Evolutionary conservation across 2,113 vertebrate genomes (phyloP), one percentile per base, ranked within the genome.

Genomic region (Barbus barbus): DNA sequence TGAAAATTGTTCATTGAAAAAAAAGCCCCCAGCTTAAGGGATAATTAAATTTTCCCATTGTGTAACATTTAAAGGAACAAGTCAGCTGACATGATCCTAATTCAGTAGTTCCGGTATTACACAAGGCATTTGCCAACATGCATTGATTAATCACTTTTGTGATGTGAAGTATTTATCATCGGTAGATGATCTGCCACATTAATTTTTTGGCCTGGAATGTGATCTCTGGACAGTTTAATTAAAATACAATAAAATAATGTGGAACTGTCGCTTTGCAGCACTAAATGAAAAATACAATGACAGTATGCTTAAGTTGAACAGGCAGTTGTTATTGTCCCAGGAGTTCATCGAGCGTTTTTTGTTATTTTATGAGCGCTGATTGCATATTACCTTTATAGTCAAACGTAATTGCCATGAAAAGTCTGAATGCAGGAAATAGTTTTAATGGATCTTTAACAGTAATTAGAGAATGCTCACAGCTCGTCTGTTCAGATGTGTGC

Each of bases 401-500:
- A n/a, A 46, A 46, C 12, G 5, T 48, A 81, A 67, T 81, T 81
- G 78, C 26, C 60, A 51, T 61, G 78, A 65, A 81, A 81, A 65
- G 56, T 71, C 83, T 78, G 5, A 12, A 53, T 22, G 48, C 65
- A 80, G 83, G 67, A 83, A 75, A 83, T 46, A 20, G 61, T 79
- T 75, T 72, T 61, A 78, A 85, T 51, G 65, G 76, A 76, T 80
- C 46, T 77, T 83, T 61, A 85, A 76, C 76, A 31, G 33, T 76
- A 87, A 87, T 87, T 87, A 87, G 76, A 65, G 72, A 72, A 77
- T 53, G 77, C 74, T 76, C 44, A 33, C 77, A 84, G 86, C 72
- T 78, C 24, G n/a, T 82, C 58, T 60, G 61, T 56, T 33, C 14
- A 67, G 63, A 81, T 36, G 75, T 75, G 85, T 86, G 65, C 18